phyloP scores from a whole-genome alignment of 2,888 invertebrate species.

The Teleogryllus oceanicus region DNA sequence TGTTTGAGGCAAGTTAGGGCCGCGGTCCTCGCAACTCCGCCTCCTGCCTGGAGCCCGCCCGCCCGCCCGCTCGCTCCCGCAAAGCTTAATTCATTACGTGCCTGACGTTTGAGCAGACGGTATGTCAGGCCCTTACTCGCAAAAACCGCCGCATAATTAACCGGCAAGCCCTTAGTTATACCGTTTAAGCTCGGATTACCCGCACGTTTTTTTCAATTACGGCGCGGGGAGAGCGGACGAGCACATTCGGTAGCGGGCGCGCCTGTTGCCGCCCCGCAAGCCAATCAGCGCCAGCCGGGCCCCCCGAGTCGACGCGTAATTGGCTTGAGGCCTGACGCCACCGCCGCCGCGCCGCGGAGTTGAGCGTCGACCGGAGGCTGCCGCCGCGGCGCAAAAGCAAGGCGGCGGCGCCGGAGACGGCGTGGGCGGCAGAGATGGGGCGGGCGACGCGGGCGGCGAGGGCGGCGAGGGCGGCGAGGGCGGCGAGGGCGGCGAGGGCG shows the following conservation, averaged over 20 bases:
- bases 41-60: neutral
- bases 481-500: too few species aligned
- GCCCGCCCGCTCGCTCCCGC: constrained; percentile 21
- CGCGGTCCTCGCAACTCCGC: neutral
- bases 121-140: constrained; percentile 20
- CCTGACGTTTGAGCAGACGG: constrained; percentile 35
- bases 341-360: neutral
- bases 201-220: constrained; percentile 35
- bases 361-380: too few species aligned
- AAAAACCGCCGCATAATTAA: constrained; percentile 36
- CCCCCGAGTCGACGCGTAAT: constrained; percentile 36
- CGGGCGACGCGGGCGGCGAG: too few species aligned
- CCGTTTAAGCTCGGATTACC: constrained; percentile 37
- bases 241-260: constrained; percentile 33
- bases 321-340: constrained; percentile 34
- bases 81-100: constrained; percentile 36
- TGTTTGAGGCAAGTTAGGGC: constrained; percentile 34
- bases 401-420: too few species aligned
- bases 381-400: too few species aligned
- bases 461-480: too few species aligned
- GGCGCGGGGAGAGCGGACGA: constrained; percentile 31
- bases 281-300: constrained; percentile 36
- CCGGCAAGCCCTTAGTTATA: constrained; percentile 36
- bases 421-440: too few species aligned
- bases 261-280: constrained; percentile 34